phyloP scores from a whole-genome alignment of 2,888 invertebrate genomes.

The Stratiomys singularior region DNA sequence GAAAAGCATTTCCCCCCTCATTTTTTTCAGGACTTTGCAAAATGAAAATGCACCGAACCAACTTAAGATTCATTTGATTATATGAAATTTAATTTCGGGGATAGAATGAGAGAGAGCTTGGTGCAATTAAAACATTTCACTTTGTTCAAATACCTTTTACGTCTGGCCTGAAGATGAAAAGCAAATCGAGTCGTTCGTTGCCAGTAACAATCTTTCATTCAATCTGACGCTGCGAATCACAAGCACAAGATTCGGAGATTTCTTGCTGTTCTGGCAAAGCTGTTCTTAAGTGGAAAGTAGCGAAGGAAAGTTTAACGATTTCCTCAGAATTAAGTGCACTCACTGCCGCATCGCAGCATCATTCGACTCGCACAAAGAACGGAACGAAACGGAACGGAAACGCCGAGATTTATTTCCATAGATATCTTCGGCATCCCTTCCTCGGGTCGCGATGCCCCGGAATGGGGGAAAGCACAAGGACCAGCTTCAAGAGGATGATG shows the following conservation, averaged over 20 bases:
- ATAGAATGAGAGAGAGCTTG: neutral
- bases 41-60: neutral
- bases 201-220: neutral
- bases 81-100: neutral
- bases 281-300: constrained; percentile 24
- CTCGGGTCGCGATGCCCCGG: neutral
- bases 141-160: neutral
- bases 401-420: constrained; percentile 34
- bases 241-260: neutral
- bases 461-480: neutral
- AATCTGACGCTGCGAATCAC: constrained; percentile 12
- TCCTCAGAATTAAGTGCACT: constrained; percentile 44
- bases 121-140: constrained; percentile 15
- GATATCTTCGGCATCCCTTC: constrained; percentile 12
- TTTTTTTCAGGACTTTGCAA: neutral
- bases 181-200: neutral
- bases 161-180: neutral
- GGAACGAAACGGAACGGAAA: constrained; percentile 15
- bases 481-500: neutral
- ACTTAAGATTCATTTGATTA: neutral
- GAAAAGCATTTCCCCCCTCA: neutral
- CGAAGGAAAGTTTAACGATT: constrained; percentile 36
- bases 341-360: constrained; percentile 10
- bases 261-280: constrained; percentile 14
- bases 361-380: constrained; percentile 2